Evolutionary conservation across 2,888 invertebrate genomes (phyloP).

Genomic region (Fabriciana adippe): DNA sequence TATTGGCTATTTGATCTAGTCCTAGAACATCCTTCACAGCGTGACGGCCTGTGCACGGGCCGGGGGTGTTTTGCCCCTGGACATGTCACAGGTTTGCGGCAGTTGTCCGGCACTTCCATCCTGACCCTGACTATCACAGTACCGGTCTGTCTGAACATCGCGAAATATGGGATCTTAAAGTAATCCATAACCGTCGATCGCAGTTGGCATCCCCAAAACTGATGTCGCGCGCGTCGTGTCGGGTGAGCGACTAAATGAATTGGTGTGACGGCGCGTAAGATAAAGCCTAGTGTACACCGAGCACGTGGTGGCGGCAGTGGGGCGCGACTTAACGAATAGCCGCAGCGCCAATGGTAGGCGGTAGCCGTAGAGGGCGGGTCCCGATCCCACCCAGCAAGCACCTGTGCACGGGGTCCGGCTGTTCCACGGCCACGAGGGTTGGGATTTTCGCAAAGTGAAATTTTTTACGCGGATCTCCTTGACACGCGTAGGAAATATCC

Average conservation of each 20-base stretch:
- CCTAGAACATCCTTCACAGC: constrained; percentile 73
- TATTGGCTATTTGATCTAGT: constrained; percentile 71
- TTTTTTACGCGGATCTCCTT: constrained; percentile 42
- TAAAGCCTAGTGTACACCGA: constrained; percentile 64
- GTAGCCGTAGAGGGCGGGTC: constrained; percentile 56
- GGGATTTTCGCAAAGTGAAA: constrained; percentile 41
- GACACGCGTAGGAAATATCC: constrained; percentile 15
- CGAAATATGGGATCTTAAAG: constrained; percentile 67
- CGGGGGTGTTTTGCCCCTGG: constrained; percentile 48
- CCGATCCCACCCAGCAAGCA: constrained; percentile 58
- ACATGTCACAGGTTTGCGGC: constrained; percentile 49
- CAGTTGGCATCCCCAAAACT: constrained; percentile 71
- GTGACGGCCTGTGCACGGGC: constrained; percentile 52
- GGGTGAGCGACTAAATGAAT: constrained; percentile 76
- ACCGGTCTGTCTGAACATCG: constrained; percentile 63
- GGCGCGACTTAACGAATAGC: constrained; percentile 63
- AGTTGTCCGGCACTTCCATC: constrained; percentile 58
- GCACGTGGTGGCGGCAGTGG: constrained; percentile 65
- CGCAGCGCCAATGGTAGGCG: constrained; percentile 59
- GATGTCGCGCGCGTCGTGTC: constrained; percentile 74
- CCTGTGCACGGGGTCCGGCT: constrained; percentile 56
- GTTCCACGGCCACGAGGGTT: constrained; percentile 59
- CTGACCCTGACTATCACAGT: constrained; percentile 71
- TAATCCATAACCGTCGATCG: constrained; percentile 71
- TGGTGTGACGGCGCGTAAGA: constrained; percentile 71